Evolutionary conservation across 2,888 invertebrate species (phyloP).

Genomic region (Gerris lacustris): DNA sequence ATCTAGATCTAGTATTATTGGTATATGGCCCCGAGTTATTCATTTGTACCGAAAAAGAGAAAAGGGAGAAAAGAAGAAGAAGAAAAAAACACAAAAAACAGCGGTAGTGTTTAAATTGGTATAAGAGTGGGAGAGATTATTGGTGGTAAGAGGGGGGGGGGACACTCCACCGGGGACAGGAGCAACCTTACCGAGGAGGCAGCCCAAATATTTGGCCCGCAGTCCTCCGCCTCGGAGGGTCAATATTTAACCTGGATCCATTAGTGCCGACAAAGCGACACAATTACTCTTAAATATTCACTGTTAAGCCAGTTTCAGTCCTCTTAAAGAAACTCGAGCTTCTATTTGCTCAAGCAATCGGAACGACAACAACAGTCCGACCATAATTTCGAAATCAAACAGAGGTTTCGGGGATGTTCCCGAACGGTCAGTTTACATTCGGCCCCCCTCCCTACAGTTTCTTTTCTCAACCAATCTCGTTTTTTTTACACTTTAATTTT

Average conservation of each 20-base stretch:
- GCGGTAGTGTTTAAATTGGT: too few relatives aligned
- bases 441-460: too few relatives aligned
- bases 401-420: background rate
- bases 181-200: background rate
- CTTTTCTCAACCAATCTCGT: too few relatives aligned
- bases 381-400: constrained; percentile 1
- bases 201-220: background rate
- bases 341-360: background rate
- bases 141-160: background rate
- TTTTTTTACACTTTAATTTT: too few relatives aligned
- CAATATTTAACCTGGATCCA: constrained; percentile 23
- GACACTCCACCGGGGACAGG: background rate
- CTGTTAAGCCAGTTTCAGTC: constrained; percentile 8
- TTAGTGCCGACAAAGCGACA: constrained; percentile 20
- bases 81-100: too few relatives aligned
- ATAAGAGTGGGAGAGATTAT: too few relatives aligned
- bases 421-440: background rate
- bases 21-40: too few relatives aligned
- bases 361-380: background rate
- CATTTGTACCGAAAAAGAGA: too few relatives aligned
- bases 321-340: constrained; percentile 7
- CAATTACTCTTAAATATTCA: constrained; percentile 24
- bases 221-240: constrained; percentile 15
- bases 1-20: too few relatives aligned
- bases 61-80: too few relatives aligned